Percentiles rank a stretch among this genome's conserved stretches.
phyloP scores from a whole-genome alignment of 2,113 vertebrate genomes.

The Indri indri region DNA sequence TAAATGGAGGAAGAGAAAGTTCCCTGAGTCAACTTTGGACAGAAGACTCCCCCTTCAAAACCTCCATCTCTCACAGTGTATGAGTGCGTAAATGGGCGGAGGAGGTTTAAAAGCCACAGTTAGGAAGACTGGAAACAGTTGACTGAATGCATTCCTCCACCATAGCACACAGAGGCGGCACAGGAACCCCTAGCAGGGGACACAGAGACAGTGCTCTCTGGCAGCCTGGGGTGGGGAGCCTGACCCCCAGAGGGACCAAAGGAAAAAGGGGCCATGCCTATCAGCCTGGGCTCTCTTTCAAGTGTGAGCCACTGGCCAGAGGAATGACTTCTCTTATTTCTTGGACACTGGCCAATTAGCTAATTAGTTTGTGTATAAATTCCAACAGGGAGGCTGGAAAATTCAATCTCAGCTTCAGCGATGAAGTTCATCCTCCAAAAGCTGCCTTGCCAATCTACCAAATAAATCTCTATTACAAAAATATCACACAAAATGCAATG shows the following conservation, averaged over 20 bases:
- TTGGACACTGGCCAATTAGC: slow-evolving; percentile 11
- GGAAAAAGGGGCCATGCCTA: neutral
- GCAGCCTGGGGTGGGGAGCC: neutral
- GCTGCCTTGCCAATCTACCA: neutral
- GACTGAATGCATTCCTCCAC: neutral
- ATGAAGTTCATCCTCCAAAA: slow-evolving; percentile 47
- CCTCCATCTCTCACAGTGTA: neutral
- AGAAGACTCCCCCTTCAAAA: neutral
- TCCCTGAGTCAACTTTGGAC: neutral
- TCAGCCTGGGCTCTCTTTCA: neutral
- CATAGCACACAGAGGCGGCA: neutral
- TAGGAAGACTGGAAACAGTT: neutral
- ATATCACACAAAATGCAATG: neutral
- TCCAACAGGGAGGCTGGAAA: slow-evolving; percentile 52
- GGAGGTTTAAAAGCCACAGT: neutral
- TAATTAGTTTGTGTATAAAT: slow-evolving; percentile 28
- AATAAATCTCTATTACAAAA: neutral
- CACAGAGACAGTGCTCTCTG: neutral
- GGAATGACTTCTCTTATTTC: neutral
- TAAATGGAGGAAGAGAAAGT: neutral
- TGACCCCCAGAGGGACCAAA: neutral
- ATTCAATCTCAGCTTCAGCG: slow-evolving; percentile 18
- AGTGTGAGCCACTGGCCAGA: neutral
- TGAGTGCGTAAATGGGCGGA: too few relatives aligned
- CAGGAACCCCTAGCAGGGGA: neutral